Evolutionary conservation across 2,797 vertebrate species (phyloP).

Genomic region (Parauchenoglanis ngamensis): DNA sequence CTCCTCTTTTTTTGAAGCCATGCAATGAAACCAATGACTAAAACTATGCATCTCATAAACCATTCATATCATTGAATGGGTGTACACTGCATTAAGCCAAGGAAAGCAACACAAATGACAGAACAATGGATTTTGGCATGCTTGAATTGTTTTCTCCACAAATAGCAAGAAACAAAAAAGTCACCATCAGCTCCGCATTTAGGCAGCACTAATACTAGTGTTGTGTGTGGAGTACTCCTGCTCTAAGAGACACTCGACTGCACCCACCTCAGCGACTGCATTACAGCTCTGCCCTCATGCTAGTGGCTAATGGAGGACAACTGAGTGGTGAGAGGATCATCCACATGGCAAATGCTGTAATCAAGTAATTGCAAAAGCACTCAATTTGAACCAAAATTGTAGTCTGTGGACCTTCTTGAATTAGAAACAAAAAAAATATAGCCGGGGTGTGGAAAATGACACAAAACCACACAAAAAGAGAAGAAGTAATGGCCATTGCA

Average conservation of each 20-base stretch:
- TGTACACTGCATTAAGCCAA: too few relatives aligned
- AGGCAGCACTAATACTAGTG: not conserved
- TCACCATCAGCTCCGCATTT: not conserved
- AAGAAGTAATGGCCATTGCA: not conserved
- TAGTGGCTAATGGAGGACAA: conserved; percentile 4
- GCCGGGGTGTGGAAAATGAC: not conserved
- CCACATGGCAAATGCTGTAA: not conserved
- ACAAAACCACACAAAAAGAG: not conserved
- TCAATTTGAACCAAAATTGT: not conserved
- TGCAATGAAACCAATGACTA: too few relatives aligned
- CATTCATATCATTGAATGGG: too few relatives aligned
- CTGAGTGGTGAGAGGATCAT: not conserved
- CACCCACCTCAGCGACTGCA: not conserved
- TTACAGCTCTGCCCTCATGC: not conserved
- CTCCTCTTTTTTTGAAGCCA: too few relatives aligned
- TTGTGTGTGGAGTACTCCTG: not conserved
- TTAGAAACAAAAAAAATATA: conserved; percentile 1
- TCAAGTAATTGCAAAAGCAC: not conserved
- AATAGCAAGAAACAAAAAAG: not conserved
- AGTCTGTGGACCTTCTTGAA: not conserved
- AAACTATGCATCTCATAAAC: too few relatives aligned
- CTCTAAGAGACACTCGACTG: not conserved
- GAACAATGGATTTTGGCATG: not conserved
- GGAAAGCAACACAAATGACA: too few relatives aligned
- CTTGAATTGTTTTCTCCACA: not conserved